Percentiles rank a stretch among this genome's conserved stretches.
These are phyloP conservation scores for Theocolax elegans DNA, from an alignment of 1,140 invertebrate species.

Conservation along the genomic window DNA sequence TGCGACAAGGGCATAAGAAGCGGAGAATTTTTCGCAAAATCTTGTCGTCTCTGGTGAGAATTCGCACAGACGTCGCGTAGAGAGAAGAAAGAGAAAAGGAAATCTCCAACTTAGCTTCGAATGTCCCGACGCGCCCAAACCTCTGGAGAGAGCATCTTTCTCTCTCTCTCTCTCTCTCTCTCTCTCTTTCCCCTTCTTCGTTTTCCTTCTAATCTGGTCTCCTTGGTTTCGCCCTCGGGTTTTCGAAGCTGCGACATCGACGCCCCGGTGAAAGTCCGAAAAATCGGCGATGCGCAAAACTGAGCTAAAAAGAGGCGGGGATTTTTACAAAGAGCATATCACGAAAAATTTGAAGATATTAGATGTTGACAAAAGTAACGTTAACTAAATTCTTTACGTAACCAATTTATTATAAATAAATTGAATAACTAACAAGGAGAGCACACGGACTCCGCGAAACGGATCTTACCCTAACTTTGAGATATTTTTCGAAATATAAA, in stretches of 20 bases:
- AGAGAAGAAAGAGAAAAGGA: constrained; percentile 13
- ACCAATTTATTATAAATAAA: too few species aligned
- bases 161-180: constrained; percentile 2
- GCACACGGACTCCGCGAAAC: too few species aligned
- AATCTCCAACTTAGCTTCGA: constrained; percentile 21
- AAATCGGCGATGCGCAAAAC: constrained; percentile 29
- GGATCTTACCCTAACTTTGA: too few species aligned
- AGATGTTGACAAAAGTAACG: too few species aligned
- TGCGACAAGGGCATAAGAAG: background rate
- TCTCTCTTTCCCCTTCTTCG: constrained; percentile 44
- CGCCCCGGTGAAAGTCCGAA: constrained; percentile 12
- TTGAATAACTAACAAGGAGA: too few species aligned
- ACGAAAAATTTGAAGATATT: too few species aligned
- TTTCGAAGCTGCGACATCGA: constrained; percentile 47
- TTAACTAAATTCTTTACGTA: too few species aligned
- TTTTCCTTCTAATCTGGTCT: constrained; percentile 66
- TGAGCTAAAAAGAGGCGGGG: constrained; percentile 42
- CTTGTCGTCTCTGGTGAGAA: constrained; percentile 21
- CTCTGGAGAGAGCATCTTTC: constrained; percentile 6
- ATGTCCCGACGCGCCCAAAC: constrained; percentile 34
- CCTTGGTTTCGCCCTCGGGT: constrained; percentile 66
- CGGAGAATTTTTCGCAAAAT: constrained; percentile 36
- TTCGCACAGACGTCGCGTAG: background rate
- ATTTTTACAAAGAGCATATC: too few species aligned
- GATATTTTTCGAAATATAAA: too few species aligned